Conservation (phyloP, 1,140 invertebrate genomes). For the Onthophagus taurus region DNA sequence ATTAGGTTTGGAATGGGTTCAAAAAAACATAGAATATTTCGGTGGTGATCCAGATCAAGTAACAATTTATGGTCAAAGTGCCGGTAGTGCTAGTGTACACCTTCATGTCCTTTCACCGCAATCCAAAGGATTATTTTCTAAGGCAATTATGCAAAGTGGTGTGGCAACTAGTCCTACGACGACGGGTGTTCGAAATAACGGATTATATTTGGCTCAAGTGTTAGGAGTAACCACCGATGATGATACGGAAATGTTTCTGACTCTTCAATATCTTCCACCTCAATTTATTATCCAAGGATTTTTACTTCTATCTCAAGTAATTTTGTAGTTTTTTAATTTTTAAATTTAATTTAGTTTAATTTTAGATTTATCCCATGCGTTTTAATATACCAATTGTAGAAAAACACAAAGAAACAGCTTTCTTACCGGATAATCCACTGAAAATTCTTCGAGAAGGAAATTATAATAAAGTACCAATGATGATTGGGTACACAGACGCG, state of each 20-base stretch:
- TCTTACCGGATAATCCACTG: not conserved
- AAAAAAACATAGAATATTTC: not conserved
- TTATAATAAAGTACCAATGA: not conserved
- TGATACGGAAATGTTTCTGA: not conserved
- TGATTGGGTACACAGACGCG: slow-evolving; percentile 3
- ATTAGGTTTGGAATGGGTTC: not conserved
- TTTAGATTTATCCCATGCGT: too few relatives aligned
- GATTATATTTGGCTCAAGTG: not conserved
- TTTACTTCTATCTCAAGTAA: too few relatives aligned
- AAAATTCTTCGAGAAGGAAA: not conserved
- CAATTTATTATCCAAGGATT: too few relatives aligned
- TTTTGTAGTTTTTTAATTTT: too few relatives aligned
- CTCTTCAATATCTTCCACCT: too few relatives aligned
- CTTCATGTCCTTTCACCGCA: slow-evolving; percentile 43
- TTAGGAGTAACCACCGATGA: not conserved
- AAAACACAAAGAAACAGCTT: slow-evolving; percentile 16
- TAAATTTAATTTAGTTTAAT: too few relatives aligned
- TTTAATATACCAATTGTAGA: not conserved
- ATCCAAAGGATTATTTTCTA: slow-evolving; percentile 34
- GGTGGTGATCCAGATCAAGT: slow-evolving; percentile 4
- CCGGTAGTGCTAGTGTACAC: slow-evolving; percentile 19
- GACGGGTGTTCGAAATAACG: slow-evolving; percentile 1
- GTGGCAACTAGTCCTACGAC: not conserved
- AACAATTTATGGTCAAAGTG: slow-evolving; percentile 4
- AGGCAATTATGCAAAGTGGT: slow-evolving; percentile 6